Evolutionary conservation across 2,888 invertebrate genomes (phyloP), one percentile per base, ranked within the genome.

Genomic region (Crossocerus cetratus): DNA sequence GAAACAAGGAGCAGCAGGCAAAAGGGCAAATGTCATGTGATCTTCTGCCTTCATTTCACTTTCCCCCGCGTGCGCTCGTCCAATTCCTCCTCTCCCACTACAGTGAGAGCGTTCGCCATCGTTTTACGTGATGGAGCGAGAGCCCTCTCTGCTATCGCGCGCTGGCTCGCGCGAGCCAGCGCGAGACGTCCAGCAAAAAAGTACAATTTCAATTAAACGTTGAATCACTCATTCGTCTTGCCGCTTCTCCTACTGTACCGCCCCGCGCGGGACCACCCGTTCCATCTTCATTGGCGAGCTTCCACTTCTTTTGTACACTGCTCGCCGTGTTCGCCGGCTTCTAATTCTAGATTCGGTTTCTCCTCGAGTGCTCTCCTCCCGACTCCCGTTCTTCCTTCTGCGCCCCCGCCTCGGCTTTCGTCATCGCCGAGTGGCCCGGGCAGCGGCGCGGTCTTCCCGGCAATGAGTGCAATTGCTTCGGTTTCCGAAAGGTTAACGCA

Each of bases 391-490:
- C 3, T 53, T 2, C 18, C 54, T 23, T 55, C 32, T 43, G n/a
- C 45, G 42, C 54, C 44, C 14, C 61, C 53, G 45, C 21, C 53
- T 67, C 55, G 65, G 65, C 32, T 32, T 8, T 32, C 32, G 11
- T 32, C 32, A 32, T 32, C 32, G 11, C 32, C 32, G 32, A 32
- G 2, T 11, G 49, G 49, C 49, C 16, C 49, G 8, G 14, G 14
- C 16, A 49, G n/a, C 65, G 69, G 74, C 70, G 79, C 65, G 69
- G 74, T 69, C 78, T 74, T 76, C 83, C 68, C 77, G 81, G 76
- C 86, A 88, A 88, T 86, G 86, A 89, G 85, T 87, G 87, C 88
- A 89, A 89, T 90, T 90, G 87, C 87, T 84, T 83, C 84, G 85
- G 85, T 86, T 86, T 83, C 84, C 86, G 84, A 84, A 86, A 87